A percentile compares a stretch with the other conserved stretches of the same genome.
These are phyloP conservation scores for Lycocorax pyrrhopterus DNA, from an alignment of 2,113 vertebrate species.

Conservation along the genomic window DNA sequence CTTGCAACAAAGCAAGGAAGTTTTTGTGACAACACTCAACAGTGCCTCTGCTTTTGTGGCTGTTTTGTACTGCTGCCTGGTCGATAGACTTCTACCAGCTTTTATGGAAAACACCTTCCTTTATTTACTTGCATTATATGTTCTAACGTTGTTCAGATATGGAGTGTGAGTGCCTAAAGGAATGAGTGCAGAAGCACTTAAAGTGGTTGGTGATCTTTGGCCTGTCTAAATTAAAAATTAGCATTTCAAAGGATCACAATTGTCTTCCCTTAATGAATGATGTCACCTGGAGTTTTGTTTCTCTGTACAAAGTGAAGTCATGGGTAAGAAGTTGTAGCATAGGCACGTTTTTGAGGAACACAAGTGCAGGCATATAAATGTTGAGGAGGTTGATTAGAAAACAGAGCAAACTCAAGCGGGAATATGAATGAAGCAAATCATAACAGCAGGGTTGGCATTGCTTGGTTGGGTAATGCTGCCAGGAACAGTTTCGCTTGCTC, in stretches of 20 bases:
- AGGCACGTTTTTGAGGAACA: background rate
- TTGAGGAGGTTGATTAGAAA: background rate
- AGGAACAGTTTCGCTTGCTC: background rate
- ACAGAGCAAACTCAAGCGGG: background rate
- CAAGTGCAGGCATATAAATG: background rate
- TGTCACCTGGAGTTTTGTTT: background rate
- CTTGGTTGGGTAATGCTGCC: background rate
- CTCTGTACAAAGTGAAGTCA: background rate
- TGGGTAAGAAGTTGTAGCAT: background rate
- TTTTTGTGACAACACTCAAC: background rate
- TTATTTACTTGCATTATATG: background rate
- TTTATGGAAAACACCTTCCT: background rate
- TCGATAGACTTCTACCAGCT: background rate
- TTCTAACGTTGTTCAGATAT: background rate
- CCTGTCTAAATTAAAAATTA: background rate
- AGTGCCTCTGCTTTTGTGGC: background rate
- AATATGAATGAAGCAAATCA: background rate
- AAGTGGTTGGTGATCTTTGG: background rate
- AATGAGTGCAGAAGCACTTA: background rate
- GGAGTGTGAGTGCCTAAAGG: background rate
- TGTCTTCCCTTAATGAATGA: background rate
- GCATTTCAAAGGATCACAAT: background rate
- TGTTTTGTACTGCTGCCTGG: background rate
- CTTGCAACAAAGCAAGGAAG: background rate
- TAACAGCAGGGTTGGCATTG: background rate